phyloP scores from a whole-genome alignment of 2,888 invertebrate species.

The Phalera bucephala region DNA sequence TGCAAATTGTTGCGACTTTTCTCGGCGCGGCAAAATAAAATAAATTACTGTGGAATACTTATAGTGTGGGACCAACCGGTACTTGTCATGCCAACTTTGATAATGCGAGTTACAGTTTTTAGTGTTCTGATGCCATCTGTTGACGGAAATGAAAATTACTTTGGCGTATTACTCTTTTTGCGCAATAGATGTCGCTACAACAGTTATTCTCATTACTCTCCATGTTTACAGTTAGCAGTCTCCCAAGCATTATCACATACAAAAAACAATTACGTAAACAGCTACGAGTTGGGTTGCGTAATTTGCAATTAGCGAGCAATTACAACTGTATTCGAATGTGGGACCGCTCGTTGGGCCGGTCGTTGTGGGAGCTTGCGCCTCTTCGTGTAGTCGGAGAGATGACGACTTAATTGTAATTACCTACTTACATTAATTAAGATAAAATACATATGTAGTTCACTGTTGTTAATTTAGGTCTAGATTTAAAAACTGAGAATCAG shows the following conservation, averaged over 20 bases:
- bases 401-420: too few relatives aligned
- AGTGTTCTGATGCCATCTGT: too few relatives aligned
- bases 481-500: too few relatives aligned
- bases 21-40: background rate
- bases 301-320: constrained; percentile 58
- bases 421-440: too few relatives aligned
- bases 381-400: background rate
- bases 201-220: background rate
- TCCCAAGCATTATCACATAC: constrained; percentile 30
- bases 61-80: background rate
- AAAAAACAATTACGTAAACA: constrained; percentile 59
- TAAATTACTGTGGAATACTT: background rate
- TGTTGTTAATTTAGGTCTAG: too few relatives aligned
- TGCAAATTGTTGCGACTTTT: background rate
- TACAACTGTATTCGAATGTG: constrained; percentile 61
- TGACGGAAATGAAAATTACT: too few relatives aligned
- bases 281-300: constrained; percentile 56
- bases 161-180: too few relatives aligned
- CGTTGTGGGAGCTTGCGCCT: background rate
- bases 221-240: constrained; percentile 30
- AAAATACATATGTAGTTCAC: too few relatives aligned
- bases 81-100: too few relatives aligned
- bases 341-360: constrained; percentile 22
- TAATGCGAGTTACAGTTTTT: too few relatives aligned
- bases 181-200: background rate